These are phyloP conservation scores for Plagodis dolabraria DNA, from an alignment of 2,888 invertebrate species.

Conservation along the genomic window DNA sequence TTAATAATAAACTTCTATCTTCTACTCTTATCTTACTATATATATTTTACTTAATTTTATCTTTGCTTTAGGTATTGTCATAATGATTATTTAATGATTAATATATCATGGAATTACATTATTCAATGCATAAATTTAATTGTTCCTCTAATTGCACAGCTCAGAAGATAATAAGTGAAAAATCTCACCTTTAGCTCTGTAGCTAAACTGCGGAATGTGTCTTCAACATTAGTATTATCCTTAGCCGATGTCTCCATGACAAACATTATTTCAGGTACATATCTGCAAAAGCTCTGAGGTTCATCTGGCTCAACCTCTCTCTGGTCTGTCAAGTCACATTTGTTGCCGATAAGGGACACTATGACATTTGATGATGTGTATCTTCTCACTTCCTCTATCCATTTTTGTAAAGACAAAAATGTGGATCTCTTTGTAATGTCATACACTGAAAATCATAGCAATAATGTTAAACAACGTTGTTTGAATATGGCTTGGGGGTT, in stretches of 20 bases:
- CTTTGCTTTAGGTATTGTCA: too few species aligned
- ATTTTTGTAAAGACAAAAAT: constrained; percentile 95
- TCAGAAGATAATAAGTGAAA: neutral
- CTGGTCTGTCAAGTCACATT: constrained; percentile 92
- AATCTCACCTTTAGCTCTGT: constrained; percentile 90
- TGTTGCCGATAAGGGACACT: constrained; percentile 96
- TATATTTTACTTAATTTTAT: too few species aligned
- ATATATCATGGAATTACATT: too few species aligned
- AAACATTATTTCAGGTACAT: constrained; percentile 93
- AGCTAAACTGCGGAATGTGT: constrained; percentile 93
- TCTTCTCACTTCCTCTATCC: constrained; percentile 97
- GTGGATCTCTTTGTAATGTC: constrained; percentile 97
- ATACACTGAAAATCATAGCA: constrained; percentile 87
- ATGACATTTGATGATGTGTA: constrained; percentile 97
- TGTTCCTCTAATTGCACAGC: too few species aligned
- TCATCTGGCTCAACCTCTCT: constrained; percentile 94
- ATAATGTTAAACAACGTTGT: neutral
- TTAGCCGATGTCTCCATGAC: constrained; percentile 96
- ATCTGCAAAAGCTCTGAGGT: constrained; percentile 93
- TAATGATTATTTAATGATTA: too few species aligned
- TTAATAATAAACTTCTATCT: too few species aligned
- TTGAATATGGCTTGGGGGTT: too few species aligned
- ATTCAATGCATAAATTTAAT: too few species aligned
- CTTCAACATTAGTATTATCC: constrained; percentile 95
- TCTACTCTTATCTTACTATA: too few species aligned